A percentile compares a stretch with the other conserved stretches of the same genome.
These are phyloP conservation scores for Spheniscus mendiculus DNA, from an alignment of 2,113 vertebrate genomes.

Conservation along the genomic window DNA sequence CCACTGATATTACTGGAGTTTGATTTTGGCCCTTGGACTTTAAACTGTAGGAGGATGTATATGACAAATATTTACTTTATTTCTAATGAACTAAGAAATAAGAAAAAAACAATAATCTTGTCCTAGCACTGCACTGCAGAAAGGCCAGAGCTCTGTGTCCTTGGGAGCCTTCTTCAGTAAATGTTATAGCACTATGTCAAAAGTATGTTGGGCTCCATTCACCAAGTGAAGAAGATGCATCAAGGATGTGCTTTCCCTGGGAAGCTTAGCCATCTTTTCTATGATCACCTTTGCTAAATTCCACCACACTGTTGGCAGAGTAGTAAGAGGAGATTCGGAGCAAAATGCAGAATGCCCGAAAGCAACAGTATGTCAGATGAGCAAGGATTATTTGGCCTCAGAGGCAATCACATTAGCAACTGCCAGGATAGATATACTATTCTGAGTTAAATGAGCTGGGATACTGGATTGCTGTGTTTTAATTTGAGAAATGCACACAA, in stretches of 20 bases:
- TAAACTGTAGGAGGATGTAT: not conserved
- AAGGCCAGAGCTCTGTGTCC: not conserved
- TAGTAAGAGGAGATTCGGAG: not conserved
- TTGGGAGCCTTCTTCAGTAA: not conserved
- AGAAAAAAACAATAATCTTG: not conserved
- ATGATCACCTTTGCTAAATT: not conserved
- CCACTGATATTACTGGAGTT: not conserved
- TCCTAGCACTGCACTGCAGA: not conserved
- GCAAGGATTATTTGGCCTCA: not conserved
- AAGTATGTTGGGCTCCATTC: not conserved
- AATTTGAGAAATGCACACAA: not conserved
- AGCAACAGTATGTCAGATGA: not conserved
- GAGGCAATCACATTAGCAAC: not conserved
- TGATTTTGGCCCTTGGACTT: not conserved
- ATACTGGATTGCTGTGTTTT: not conserved
- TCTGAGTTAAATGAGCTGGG: conserved; percentile 4
- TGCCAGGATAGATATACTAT: not conserved
- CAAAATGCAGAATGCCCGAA: not conserved
- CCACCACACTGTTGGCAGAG: not conserved
- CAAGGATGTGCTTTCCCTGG: not conserved
- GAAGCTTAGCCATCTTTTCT: not conserved
- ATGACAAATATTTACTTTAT: not conserved
- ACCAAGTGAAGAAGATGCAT: not conserved
- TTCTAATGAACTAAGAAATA: not conserved
- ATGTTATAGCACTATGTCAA: not conserved